phyloP scores from a whole-genome alignment of 1,140 invertebrate genomes.

The Dreissena rostriformis region DNA sequence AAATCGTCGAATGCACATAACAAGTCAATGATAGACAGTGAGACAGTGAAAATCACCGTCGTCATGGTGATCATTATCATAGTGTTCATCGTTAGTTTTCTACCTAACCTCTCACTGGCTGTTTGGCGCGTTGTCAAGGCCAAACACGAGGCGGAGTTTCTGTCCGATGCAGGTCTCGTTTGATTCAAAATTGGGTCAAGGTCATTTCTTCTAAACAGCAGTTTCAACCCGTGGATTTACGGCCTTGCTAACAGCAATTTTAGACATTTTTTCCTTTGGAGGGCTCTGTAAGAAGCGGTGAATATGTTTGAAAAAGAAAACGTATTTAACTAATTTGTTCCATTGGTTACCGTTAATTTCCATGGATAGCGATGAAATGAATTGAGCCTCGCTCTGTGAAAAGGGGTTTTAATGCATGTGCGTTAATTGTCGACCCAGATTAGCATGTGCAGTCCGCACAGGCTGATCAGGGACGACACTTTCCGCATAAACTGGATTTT shows the following conservation, averaged over 20 bases:
- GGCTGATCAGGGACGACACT: no score
- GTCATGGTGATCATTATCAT: constrained; percentile 39
- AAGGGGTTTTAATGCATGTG: no score
- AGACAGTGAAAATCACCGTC: constrained; percentile 49
- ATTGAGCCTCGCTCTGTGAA: no score
- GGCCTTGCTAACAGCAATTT: constrained; percentile 10
- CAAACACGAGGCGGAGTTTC: constrained; percentile 36
- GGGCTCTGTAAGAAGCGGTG: neutral
- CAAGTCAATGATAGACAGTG: constrained; percentile 20
- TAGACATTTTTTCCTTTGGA: constrained; percentile 35
- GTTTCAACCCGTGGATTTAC: constrained; percentile 58
- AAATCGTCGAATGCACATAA: neutral
- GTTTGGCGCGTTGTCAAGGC: constrained; percentile 36
- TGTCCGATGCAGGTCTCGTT: constrained; percentile 41
- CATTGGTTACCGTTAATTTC: no score
- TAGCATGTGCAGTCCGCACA: no score
- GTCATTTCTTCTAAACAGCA: constrained; percentile 54
- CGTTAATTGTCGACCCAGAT: no score
- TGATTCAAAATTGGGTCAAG: constrained; percentile 47
- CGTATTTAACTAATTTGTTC: no score
- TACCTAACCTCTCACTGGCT: constrained; percentile 52
- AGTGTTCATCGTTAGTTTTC: constrained; percentile 55
- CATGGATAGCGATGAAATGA: no score
- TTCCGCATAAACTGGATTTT: no score
- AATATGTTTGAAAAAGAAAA: no score